Percentiles rank a stretch among this genome's conserved stretches.
These are phyloP conservation scores for Novumbra hubbsi DNA, from an alignment of 2,797 vertebrate genomes.

Conservation along the genomic window DNA sequence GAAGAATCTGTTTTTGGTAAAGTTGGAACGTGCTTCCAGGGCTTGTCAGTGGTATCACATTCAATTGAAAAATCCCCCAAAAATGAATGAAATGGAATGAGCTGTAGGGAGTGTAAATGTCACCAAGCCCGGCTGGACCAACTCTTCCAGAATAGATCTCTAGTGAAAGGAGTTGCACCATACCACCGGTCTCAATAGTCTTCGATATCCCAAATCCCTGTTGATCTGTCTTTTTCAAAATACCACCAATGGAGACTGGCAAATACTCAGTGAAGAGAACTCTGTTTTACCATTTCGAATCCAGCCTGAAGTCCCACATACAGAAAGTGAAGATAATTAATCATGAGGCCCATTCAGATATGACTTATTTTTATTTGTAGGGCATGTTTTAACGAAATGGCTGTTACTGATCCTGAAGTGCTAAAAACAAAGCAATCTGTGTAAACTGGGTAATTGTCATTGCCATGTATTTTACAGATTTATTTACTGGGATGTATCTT, in stretches of 20 bases:
- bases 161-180: background rate
- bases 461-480: too few relatives aligned
- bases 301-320: too few relatives aligned
- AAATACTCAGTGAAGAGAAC: background rate
- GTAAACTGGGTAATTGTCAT: too few relatives aligned
- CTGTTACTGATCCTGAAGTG: too few relatives aligned
- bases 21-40: background rate
- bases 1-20: background rate
- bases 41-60: background rate
- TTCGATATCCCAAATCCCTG: background rate
- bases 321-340: too few relatives aligned
- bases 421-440: too few relatives aligned
- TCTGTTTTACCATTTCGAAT: too few relatives aligned
- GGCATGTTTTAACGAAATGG: too few relatives aligned
- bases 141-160: background rate
- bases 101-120: too few relatives aligned
- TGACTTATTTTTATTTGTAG: too few relatives aligned
- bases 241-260: background rate
- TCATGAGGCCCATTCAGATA: too few relatives aligned
- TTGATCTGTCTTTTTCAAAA: conserved; percentile 3
- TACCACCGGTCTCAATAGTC: background rate
- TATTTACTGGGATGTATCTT: too few relatives aligned
- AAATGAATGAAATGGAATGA: background rate
- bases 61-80: background rate
- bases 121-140: background rate